Percentiles rank a stretch among this genome's conserved stretches.
Evolutionary conservation across 2,888 invertebrate genomes (phyloP).

Genomic region (Neoascia interrupta): DNA sequence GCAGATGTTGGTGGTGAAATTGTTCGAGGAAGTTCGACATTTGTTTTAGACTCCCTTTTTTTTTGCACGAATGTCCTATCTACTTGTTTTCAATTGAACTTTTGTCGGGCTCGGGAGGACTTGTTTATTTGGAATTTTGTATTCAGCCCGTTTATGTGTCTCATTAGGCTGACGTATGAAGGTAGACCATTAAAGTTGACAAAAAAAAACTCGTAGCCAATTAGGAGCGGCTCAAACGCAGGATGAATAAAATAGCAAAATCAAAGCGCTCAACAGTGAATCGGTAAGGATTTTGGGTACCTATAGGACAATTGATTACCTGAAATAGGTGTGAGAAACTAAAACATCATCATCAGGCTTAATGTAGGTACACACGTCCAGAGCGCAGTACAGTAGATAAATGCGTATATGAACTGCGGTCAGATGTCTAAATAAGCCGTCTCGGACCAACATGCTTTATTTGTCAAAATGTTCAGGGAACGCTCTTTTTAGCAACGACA

Average conservation of each 20-base stretch:
- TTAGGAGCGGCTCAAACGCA: no score
- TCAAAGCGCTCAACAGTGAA: no score
- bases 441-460: constrained; percentile 44
- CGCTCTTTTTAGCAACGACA: constrained; percentile 15
- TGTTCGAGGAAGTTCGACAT: constrained; percentile 30
- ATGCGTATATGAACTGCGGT: not conserved
- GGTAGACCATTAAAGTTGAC: constrained; percentile 10
- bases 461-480: constrained; percentile 15
- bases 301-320: no score
- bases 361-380: no score
- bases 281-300: no score
- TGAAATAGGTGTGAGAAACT: no score
- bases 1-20: constrained; percentile 44
- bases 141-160: constrained; percentile 14
- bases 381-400: not conserved
- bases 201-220: no score
- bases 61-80: constrained; percentile 7
- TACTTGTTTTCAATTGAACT: constrained; percentile 22
- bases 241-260: no score
- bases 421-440: constrained; percentile 43
- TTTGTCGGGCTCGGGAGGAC: not conserved
- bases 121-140: constrained; percentile 36
- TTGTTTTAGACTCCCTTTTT: constrained; percentile 35
- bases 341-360: no score
- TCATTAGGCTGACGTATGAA: not conserved